phyloP scores from a whole-genome alignment of 2,113 vertebrate species.

The Paratilapia polleni region DNA sequence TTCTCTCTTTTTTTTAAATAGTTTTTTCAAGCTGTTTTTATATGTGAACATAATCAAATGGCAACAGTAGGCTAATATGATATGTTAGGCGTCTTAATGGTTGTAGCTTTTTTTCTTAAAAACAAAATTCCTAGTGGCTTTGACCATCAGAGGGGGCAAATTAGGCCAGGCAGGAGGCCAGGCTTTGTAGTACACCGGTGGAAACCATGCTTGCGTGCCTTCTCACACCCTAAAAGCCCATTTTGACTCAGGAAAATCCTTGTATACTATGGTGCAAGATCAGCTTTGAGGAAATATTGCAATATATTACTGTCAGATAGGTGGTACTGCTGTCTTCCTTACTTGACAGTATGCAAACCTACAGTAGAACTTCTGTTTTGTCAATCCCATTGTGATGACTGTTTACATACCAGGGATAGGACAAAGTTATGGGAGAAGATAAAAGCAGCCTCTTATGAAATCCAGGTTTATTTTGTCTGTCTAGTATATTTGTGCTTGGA shows the following conservation, averaged over 20 bases:
- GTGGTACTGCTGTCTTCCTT: not conserved
- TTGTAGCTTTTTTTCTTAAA: no score
- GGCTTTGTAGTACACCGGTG: not conserved
- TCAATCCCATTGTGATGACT: not conserved
- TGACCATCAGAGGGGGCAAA: not conserved
- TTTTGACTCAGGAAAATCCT: not conserved
- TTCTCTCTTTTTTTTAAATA: no score
- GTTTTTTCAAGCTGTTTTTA: no score
- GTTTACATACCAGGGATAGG: not conserved
- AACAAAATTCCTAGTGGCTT: no score
- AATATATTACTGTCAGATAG: not conserved
- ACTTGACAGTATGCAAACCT: not conserved
- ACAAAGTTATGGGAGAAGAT: conserved; percentile 16
- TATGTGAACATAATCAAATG: no score
- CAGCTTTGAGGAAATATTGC: not conserved
- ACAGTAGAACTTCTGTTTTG: not conserved
- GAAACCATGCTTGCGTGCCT: not conserved
- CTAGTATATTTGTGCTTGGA: not conserved
- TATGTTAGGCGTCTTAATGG: not conserved
- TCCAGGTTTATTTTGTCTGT: conserved; percentile 4
- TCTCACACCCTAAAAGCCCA: not conserved
- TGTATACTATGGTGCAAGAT: not conserved
- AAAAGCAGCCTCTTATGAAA: conserved; percentile 20
- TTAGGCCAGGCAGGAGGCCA: not conserved
- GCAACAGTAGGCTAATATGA: not conserved